Conservation (phyloP, 2,113 vertebrate genomes). For the Xenopus laevis region DNA sequence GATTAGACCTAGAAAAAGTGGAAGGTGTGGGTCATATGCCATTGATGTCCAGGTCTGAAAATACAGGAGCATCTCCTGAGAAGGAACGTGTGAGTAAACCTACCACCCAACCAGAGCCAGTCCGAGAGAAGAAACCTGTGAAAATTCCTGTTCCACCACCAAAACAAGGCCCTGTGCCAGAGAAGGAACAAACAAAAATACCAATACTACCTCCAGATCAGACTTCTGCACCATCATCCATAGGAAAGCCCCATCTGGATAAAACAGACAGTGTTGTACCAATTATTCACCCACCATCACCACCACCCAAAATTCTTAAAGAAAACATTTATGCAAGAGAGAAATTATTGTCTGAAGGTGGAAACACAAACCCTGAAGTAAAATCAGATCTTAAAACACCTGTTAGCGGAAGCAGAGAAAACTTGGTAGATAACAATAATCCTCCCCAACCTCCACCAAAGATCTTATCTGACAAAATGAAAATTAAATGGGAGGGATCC, state of each 20-base stretch:
- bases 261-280: neutral
- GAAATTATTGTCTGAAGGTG: constrained; percentile 32
- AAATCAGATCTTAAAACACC: constrained; percentile 20
- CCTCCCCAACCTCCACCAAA: constrained; percentile 51
- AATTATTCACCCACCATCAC: constrained; percentile 29
- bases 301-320: constrained; percentile 65
- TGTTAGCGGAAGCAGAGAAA: constrained; percentile 49
- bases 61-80: neutral
- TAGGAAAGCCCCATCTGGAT: constrained; percentile 41
- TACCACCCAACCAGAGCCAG: constrained; percentile 53
- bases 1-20: constrained; percentile 77
- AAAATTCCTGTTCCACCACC: constrained; percentile 43
- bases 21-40: constrained; percentile 59
- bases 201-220: constrained; percentile 37
- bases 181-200: constrained; percentile 26
- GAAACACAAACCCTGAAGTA: constrained; percentile 39
- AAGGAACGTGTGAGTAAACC: constrained; percentile 55
- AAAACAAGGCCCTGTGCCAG: neutral
- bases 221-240: constrained; percentile 16
- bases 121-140: constrained; percentile 44
- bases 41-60: constrained; percentile 40
- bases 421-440: constrained; percentile 37
- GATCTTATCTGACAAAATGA: constrained; percentile 59
- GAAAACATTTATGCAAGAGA: constrained; percentile 59
- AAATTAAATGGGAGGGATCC: constrained; percentile 65